A percentile compares a stretch with the other conserved stretches of the same genome.
Evolutionary conservation across 2,113 vertebrate species (phyloP).

Genomic region (Anser cygnoides): DNA sequence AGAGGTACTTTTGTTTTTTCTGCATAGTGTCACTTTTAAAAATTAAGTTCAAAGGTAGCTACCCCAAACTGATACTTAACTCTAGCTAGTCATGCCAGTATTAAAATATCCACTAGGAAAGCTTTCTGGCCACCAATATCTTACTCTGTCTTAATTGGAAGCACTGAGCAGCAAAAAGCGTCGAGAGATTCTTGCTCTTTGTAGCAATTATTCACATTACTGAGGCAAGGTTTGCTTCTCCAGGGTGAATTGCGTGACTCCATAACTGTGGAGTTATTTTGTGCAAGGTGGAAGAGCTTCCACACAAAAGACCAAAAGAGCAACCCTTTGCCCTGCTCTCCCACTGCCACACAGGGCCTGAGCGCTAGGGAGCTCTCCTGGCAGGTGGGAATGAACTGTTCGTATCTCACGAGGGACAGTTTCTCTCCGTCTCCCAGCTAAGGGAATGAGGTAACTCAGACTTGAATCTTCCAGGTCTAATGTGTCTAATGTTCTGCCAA

Average conservation of each 20-base stretch:
- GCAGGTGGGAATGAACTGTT: neutral
- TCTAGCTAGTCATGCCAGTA: neutral
- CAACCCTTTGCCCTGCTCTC: neutral
- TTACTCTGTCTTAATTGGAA: neutral
- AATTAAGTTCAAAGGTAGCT: neutral
- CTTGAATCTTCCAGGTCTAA: neutral
- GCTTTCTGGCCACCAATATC: neutral
- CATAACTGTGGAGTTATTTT: neutral
- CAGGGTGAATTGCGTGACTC: neutral
- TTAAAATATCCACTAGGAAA: neutral
- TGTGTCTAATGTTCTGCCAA: neutral
- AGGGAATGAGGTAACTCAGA: neutral
- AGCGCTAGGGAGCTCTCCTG: neutral
- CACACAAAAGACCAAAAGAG: neutral
- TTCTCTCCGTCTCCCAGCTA: neutral
- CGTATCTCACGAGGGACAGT: neutral
- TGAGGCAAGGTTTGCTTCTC: neutral
- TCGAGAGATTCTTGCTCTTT: neutral
- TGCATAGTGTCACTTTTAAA: neutral
- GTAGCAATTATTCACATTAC: neutral
- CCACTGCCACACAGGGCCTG: fast-evolving
- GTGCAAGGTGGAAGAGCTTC: neutral
- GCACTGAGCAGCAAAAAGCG: fast-evolving
- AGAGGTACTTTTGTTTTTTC: neutral
- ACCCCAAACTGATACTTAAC: neutral